Evolutionary conservation across 2,888 invertebrate genomes (phyloP), one percentile per base, ranked within the genome.

Genomic region (Eupeodes latifasciatus): DNA sequence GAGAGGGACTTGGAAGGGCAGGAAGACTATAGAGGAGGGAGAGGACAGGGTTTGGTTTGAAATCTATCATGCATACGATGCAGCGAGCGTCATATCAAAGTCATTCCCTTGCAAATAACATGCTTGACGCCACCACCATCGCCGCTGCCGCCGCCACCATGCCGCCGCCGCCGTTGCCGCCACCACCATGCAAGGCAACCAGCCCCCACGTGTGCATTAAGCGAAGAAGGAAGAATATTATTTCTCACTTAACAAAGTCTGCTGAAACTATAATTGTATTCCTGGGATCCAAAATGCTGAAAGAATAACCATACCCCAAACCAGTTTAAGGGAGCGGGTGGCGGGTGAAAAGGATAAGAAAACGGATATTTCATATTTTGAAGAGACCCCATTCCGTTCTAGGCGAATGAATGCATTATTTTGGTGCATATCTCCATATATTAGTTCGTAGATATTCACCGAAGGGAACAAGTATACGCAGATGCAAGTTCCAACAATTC

Each of bases 161-260:
- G 27, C 27, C 1, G 27, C 27, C 27, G 27, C 2, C 2, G 2
- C 27, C 27, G 27, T 3, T 3, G 2, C 27, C 27, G 1, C 34
- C 57, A 34, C 61, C 40, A 2, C 40, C 40, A 57, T 9, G 14
- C 61, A n/a, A 74, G 51, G 36, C 61, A 36, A 74, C 47, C 67
- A 49, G n/a, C 36, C 71, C 14, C 61, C 71, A 62, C 64, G 78
- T 83, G 62, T 84, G 75, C 76, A 76, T 66, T 53, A 16, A 36
- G 57, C 34, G 49, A 51, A 71, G 49, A 51, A 71, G 27, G 66
- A 66, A 77, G 77, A 85, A 81, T 88, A 88, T 88, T 84, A 84
- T 88, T 84, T 88, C 87, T 84, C 83, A 84, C 87, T 88, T 88
- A 84, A 74, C 84, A 80, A 83, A 88, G 67, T 84, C 66, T 80